Evolutionary conservation across 1,140 invertebrate species (phyloP).

Genomic region (Drosophila lacteicornis): DNA sequence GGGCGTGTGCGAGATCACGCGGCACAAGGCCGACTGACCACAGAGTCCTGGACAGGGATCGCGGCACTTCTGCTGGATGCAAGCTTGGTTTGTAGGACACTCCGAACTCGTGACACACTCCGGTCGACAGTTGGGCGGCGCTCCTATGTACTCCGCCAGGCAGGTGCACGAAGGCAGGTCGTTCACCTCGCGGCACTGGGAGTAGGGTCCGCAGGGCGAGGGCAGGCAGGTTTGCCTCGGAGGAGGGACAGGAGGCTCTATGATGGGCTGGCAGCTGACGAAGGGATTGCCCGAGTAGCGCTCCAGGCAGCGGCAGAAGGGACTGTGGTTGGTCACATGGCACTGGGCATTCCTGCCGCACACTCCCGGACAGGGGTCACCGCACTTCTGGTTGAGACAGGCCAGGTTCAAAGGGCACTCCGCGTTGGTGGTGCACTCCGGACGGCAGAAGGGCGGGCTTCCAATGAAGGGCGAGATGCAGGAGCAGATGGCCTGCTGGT

Average conservation of each 20-base stretch:
- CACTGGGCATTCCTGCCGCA: slow-evolving; percentile 88
- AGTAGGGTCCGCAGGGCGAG: slow-evolving; percentile 91
- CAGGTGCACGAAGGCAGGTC: slow-evolving; percentile 89
- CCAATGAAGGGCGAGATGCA: slow-evolving; percentile 90
- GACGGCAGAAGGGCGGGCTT: slow-evolving; percentile 91
- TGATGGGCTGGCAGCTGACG: slow-evolving; percentile 87
- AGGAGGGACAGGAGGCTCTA: slow-evolving; percentile 87
- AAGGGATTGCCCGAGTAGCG: slow-evolving; percentile 89
- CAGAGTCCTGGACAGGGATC: slow-evolving; percentile 91
- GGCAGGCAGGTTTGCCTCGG: slow-evolving; percentile 89
- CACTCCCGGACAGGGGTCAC: slow-evolving; percentile 90
- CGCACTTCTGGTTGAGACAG: slow-evolving; percentile 89
- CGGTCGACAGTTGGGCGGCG: slow-evolving; percentile 90
- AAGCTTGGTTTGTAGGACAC: slow-evolving; percentile 89
- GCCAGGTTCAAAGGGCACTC: slow-evolving; percentile 89
- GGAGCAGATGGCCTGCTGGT: slow-evolving; percentile 88
- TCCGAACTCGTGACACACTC: slow-evolving; percentile 91
- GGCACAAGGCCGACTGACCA: slow-evolving; percentile 89
- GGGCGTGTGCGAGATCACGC: slow-evolving; percentile 90
- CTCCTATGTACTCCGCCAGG: slow-evolving; percentile 88
- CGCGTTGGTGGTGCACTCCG: slow-evolving; percentile 88
- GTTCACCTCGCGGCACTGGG: slow-evolving; percentile 88
- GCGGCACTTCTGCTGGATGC: slow-evolving; percentile 89
- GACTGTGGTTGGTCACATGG: slow-evolving; percentile 87
- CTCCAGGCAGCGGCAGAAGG: slow-evolving; percentile 87